Evolutionary conservation across 2,113 vertebrate species (phyloP), one percentile per base, ranked within the genome.

Genomic region (Lucifuga dentata): DNA sequence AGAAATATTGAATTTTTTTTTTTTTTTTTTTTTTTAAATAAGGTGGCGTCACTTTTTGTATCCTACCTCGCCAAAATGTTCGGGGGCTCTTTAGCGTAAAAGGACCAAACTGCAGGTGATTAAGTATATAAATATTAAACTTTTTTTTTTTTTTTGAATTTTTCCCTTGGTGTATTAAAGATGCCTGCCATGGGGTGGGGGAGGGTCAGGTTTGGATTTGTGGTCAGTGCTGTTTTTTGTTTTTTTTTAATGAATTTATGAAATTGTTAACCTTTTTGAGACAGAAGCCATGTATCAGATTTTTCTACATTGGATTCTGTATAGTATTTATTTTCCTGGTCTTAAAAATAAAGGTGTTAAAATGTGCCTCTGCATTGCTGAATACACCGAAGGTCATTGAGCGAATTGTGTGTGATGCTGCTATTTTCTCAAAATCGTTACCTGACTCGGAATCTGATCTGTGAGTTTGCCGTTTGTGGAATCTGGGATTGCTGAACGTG

Each of bases 321-420:
- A 93, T 91, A 94, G 93, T 94, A 94, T 94, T 94, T 94, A 93
- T 94, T 93, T 92, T 91, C 93, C 91, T 91, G 89, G 89, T 92
- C 91, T 93, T 91, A 77, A 86, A 88, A 93, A 92, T 91, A 91
- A 93, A 92, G 74, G 83, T 88, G 87, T 90, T 67, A 88, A 83
- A 84, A 86, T 80, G 70, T 85, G 59, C 60, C 70, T 83, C 72
- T 78, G 67, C 53, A 58, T 81, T 77, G 61, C 57, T 82, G 38
- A 73, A 32, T 73, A 67, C n/a, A n/a, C n/a, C n/a, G n/a, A n/a
- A n/a, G n/a, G n/a, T n/a, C n/a, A n/a, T n/a, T n/a, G n/a, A n/a
- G n/a, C n/a, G n/a, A n/a, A n/a, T n/a, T n/a, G n/a, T n/a, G n/a
- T n/a, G n/a, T n/a, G n/a, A n/a, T n/a, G n/a, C n/a, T n/a, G n/a